Evolutionary conservation across 1,140 invertebrate genomes (phyloP).

Genomic region (Steinernema feltiae): DNA sequence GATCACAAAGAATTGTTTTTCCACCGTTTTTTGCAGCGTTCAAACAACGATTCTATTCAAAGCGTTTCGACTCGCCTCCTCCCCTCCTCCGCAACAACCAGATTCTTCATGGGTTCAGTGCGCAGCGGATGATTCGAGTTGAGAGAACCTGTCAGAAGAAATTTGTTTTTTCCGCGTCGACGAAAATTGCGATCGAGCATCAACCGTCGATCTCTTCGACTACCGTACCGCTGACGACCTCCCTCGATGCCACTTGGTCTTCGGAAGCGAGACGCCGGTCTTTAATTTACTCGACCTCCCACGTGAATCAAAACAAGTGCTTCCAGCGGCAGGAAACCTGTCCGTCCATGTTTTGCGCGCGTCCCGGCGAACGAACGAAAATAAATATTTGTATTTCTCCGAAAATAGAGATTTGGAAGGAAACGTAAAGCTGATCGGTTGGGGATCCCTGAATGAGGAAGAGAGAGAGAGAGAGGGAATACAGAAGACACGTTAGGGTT

Average conservation of each 20-base stretch:
- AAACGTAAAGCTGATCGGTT: neutral
- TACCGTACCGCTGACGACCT: too few species aligned
- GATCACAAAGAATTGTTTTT: neutral
- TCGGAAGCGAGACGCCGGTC: neutral
- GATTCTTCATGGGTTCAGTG: neutral
- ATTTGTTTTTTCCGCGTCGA: neutral
- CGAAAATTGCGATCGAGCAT: neutral
- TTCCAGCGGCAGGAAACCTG: neutral
- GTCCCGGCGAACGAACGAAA: neutral
- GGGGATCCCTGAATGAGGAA: neutral
- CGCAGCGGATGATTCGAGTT: neutral
- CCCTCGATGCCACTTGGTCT: neutral
- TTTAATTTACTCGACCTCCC: neutral
- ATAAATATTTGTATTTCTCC: conserved; percentile 8
- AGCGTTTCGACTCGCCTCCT: neutral
- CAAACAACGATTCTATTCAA: neutral
- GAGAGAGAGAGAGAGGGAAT: neutral
- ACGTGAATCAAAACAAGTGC: neutral
- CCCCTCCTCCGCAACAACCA: neutral
- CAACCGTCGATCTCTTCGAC: neutral
- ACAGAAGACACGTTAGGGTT: neutral
- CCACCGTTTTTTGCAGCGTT: neutral
- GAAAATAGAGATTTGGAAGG: neutral
- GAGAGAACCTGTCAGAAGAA: neutral
- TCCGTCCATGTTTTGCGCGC: neutral